Conservation (phyloP, 2,113 vertebrate genomes). For the Bostrychus sinensis region DNA sequence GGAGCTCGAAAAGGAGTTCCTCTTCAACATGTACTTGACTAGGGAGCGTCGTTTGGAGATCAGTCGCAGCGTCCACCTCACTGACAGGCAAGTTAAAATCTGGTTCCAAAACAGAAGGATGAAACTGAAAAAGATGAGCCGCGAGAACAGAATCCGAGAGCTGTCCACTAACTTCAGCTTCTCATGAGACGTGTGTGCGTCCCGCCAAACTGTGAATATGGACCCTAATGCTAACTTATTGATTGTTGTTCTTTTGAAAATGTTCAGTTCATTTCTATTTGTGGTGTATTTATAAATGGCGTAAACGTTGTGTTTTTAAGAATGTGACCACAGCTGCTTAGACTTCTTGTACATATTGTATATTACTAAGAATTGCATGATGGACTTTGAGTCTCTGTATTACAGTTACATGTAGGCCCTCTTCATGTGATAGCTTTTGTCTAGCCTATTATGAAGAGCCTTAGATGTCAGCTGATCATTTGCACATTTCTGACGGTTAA, state of each 20-base stretch:
- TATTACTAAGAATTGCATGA: slow-evolving; percentile 73
- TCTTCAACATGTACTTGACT: slow-evolving; percentile 99
- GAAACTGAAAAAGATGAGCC: slow-evolving; percentile 99
- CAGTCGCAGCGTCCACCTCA: slow-evolving; percentile 98
- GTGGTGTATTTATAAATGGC: slow-evolving; percentile 77
- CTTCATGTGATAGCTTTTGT: slow-evolving; percentile 43
- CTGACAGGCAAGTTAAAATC: slow-evolving; percentile 99
- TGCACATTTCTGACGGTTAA: slow-evolving; percentile 70
- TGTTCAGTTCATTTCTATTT: slow-evolving; percentile 67
- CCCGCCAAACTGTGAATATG: slow-evolving; percentile 61
- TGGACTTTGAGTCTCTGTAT: slow-evolving; percentile 63
- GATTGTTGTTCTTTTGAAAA: slow-evolving; percentile 66
- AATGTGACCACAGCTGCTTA: slow-evolving; percentile 65
- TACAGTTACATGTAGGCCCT: slow-evolving; percentile 46
- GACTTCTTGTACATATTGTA: slow-evolving; percentile 73
- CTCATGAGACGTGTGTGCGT: slow-evolving; percentile 87
- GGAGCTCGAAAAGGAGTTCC: slow-evolving; percentile 99
- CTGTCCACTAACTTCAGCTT: slow-evolving; percentile 97
- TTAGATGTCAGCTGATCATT: slow-evolving; percentile 62
- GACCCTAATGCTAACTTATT: slow-evolving; percentile 78
- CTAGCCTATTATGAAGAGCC: slow-evolving; percentile 19
- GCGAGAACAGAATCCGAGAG: slow-evolving; percentile 97
- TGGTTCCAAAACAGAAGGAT: slow-evolving; percentile 99
- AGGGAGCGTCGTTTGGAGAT: slow-evolving; percentile 98
- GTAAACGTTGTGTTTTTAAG: slow-evolving; percentile 58